Percentiles rank a stretch among this genome's conserved stretches.
These are phyloP conservation scores for Candoia aspera DNA, from an alignment of 2,113 vertebrate genomes.

Conservation along the genomic window DNA sequence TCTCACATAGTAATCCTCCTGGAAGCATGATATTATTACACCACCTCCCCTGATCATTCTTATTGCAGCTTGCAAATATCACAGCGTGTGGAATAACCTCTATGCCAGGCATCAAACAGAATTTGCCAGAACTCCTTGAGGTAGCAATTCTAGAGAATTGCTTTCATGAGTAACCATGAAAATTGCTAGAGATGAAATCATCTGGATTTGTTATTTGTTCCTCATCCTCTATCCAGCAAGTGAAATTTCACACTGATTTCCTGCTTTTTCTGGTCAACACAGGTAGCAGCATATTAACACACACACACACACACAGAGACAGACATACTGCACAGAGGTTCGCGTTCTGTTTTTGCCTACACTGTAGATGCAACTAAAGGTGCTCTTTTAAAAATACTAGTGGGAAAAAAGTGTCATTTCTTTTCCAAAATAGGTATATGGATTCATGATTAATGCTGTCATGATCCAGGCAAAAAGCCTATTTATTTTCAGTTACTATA, in stretches of 20 bases:
- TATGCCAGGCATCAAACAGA: conserved; percentile 38
- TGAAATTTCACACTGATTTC: conserved; percentile 48
- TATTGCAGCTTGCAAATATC: conserved; percentile 50
- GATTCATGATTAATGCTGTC: background rate
- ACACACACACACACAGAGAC: background rate
- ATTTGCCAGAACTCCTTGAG: conserved; percentile 48
- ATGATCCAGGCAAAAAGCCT: background rate
- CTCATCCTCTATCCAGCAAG: conserved; percentile 40
- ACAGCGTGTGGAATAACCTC: conserved; percentile 30
- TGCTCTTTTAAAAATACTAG: conserved; percentile 11
- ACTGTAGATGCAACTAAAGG: background rate
- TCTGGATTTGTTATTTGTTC: conserved; percentile 39
- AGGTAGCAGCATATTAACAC: background rate
- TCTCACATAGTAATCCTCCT: conserved; percentile 28
- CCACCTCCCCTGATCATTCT: conserved; percentile 11
- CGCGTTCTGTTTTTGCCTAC: background rate
- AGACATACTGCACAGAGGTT: background rate
- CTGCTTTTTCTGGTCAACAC: conserved; percentile 36
- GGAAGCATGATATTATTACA: conserved; percentile 12
- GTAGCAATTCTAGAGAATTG: conserved; percentile 23
- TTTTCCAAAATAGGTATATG: conserved; percentile 7
- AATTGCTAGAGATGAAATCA: conserved; percentile 40
- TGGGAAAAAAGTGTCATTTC: background rate
- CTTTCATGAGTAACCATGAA: conserved; percentile 40
- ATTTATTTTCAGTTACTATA: background rate